phyloP scores from a whole-genome alignment of 2,797 vertebrate species.

The Somateria mollissima region DNA sequence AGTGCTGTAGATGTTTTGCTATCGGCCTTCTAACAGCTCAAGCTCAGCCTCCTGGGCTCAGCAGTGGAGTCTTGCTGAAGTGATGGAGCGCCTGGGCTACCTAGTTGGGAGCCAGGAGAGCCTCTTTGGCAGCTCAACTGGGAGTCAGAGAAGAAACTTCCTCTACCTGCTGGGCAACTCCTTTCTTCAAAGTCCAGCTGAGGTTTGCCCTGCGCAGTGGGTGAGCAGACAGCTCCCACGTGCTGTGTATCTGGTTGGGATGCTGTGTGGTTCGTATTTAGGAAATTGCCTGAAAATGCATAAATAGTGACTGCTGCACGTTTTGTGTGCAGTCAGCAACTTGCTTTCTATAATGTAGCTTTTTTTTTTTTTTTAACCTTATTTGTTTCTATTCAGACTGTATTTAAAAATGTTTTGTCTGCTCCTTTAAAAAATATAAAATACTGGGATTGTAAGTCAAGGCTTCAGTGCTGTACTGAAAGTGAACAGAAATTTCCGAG shows the following conservation, averaged over 20 bases:
- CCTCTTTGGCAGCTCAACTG: neutral
- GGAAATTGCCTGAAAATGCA: neutral
- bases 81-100: neutral
- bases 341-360: neutral
- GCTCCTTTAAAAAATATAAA: neutral
- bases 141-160: neutral
- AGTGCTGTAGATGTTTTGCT: neutral
- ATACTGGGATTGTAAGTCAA: neutral
- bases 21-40: neutral
- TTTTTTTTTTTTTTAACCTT: neutral
- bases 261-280: neutral
- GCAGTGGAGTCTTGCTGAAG: neutral
- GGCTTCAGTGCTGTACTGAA: neutral
- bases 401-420: neutral
- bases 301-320: neutral
- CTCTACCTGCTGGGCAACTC: neutral
- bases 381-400: neutral
- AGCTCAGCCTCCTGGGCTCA: neutral
- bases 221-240: neutral
- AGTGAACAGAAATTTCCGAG: neutral
- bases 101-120: neutral
- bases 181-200: neutral
- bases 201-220: neutral
- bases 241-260: neutral
- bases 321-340: neutral